Percentiles rank a stretch among this genome's conserved stretches.
phyloP scores from a whole-genome alignment of 1,140 invertebrate genomes.

The Hydropsyche tenuis region DNA sequence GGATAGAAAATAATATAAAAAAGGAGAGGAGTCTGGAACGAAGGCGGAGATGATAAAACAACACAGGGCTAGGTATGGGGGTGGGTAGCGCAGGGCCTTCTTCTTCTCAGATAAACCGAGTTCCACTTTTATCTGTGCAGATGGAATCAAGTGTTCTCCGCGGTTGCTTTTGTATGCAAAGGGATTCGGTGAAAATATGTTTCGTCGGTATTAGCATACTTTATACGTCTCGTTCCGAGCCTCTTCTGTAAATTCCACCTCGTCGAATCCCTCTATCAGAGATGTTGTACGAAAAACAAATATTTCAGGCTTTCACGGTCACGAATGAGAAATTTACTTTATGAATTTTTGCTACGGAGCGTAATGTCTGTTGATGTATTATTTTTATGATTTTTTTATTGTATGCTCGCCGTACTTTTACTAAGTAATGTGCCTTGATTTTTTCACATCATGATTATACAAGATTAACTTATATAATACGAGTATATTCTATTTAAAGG shows the following conservation, averaged over 20 bases:
- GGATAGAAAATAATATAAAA: slow-evolving; percentile 22
- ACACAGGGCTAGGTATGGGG: slow-evolving; percentile 7
- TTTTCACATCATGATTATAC: too few species aligned
- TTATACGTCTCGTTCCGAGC: slow-evolving; percentile 6
- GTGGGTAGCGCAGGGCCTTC: neutral
- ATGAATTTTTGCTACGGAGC: neutral
- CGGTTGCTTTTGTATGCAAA: slow-evolving; percentile 34
- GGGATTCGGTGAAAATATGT: slow-evolving; percentile 38
- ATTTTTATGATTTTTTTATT: too few species aligned
- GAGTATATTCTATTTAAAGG: too few species aligned
- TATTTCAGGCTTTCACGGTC: slow-evolving; percentile 25
- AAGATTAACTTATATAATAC: too few species aligned
- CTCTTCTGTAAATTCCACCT: too few species aligned
- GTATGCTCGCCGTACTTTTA: too few species aligned
- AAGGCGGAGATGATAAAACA: slow-evolving; percentile 31
- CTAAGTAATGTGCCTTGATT: too few species aligned
- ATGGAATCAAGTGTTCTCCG: slow-evolving; percentile 36
- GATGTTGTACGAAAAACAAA: neutral
- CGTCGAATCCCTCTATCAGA: too few species aligned
- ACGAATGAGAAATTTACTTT: slow-evolving; percentile 8
- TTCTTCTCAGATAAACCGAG: slow-evolving; percentile 28
- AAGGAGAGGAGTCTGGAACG: neutral
- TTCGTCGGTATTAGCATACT: slow-evolving; percentile 35
- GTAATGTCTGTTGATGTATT: too few species aligned
- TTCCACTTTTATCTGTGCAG: slow-evolving; percentile 33